Evolutionary conservation across 2,888 invertebrate genomes (phyloP).

Genomic region (Deilephila porcellus): DNA sequence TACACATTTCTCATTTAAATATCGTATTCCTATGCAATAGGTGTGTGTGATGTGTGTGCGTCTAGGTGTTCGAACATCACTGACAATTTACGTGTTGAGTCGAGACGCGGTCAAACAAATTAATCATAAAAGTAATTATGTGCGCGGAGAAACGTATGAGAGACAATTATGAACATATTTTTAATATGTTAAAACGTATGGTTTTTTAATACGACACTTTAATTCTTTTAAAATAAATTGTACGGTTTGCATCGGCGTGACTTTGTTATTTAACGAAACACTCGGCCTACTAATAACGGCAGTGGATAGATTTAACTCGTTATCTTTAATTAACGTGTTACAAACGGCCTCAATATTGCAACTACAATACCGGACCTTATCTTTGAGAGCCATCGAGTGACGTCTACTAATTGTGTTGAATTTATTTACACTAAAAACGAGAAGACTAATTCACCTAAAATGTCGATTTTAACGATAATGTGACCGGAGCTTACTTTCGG

Average conservation of each 20-base stretch:
- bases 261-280: slow-evolving; percentile 33
- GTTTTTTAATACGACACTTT: slow-evolving; percentile 9
- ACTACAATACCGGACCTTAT: slow-evolving; percentile 67
- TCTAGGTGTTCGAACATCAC: neutral
- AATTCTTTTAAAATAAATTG: slow-evolving; percentile 20
- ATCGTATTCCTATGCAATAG: neutral
- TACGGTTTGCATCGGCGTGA: slow-evolving; percentile 5
- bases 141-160: neutral
- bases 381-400: slow-evolving; percentile 63
- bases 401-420: slow-evolving; percentile 72
- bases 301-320: slow-evolving; percentile 54
- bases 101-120: slow-evolving; percentile 6
- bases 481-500: slow-evolving; percentile 9
- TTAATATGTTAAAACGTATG: neutral
- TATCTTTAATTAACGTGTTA: slow-evolving; percentile 73
- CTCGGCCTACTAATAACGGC: slow-evolving; percentile 39
- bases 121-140: slow-evolving; percentile 21
- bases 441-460: slow-evolving; percentile 62
- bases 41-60: neutral
- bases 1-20: neutral
- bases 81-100: neutral
- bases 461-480: slow-evolving; percentile 4
- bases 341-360: slow-evolving; percentile 67
- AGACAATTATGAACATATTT: slow-evolving; percentile 12
- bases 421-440: slow-evolving; percentile 72